Evolutionary conservation across 1,140 invertebrate genomes (phyloP), one percentile per base, ranked within the genome.

Genomic region (Aphaenogaster floridana): DNA sequence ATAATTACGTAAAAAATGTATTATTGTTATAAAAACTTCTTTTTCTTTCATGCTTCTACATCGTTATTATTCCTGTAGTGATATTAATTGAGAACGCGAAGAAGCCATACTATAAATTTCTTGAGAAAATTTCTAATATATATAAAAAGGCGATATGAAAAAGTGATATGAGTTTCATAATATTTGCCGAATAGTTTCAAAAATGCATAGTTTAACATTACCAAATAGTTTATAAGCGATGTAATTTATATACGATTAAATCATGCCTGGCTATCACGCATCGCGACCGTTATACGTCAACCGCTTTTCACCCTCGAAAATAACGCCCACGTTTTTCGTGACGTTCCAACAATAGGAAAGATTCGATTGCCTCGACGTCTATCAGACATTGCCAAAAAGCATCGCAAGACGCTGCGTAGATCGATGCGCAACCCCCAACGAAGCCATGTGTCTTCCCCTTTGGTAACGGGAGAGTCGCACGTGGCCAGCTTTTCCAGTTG

Each of bases 401-500:
- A 66, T 54, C 66, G 68, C 80, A 61, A 28, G 34, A 69, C 64
- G 21, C 4, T 7, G 36, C 21, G 59, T 4, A 7, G 68, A 52
- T 78, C 50, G 50, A 52, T 39, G 52, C 69, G 69, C 69, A 84
- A 84, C 76, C 57, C 89, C 77, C 34, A 74, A 71, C 86, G 89
- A 88, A 91, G 90, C 87, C 85, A 79, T 74, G 76, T 78, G 87
- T 88, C 90, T 88, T 84, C 86, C 66, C 68, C 54, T 80, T 86
- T 71, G 50, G 80, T 72, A 79, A 63, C 61, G 61, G 50, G 87
- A 66, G 72, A 64, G 59, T 36, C 87, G 79, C 90, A 66, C 89
- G 87, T 87, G 87, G 86, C 89, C 78, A 86, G 90, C 84, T 91
- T 84, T 91, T 91, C 89, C 90, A 88, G 90, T 91, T 78, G 42